Evolutionary conservation across 92 coral and sea anemone genomes (phyloP).

Genomic region (Scolanthus callimorphus): DNA sequence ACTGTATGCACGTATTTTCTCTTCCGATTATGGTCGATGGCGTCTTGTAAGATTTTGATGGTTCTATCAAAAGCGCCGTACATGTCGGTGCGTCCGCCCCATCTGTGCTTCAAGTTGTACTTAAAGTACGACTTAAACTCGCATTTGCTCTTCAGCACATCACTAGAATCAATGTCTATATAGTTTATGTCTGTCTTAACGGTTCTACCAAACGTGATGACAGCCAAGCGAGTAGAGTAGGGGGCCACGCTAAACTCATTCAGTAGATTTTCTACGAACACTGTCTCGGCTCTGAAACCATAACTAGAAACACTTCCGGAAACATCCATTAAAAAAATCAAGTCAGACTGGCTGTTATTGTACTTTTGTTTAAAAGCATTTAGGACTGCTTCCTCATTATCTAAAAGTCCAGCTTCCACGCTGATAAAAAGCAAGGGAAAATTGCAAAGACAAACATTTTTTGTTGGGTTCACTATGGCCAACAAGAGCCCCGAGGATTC

Average conservation of each 20-base stretch:
- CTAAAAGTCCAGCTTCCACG: slow-evolving; percentile 46
- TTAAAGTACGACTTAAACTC: slow-evolving; percentile 79
- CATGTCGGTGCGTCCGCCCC: slow-evolving; percentile 72
- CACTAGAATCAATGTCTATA: slow-evolving; percentile 70
- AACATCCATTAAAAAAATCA: slow-evolving; percentile 79
- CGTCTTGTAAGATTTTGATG: slow-evolving; percentile 34
- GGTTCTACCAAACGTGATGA: slow-evolving; percentile 69
- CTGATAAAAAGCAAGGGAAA: slow-evolving; percentile 9
- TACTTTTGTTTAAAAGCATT: slow-evolving; percentile 58
- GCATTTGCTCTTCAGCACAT: slow-evolving; percentile 74
- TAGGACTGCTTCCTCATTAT: slow-evolving; percentile 45
- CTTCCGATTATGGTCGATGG: slow-evolving; percentile 35
- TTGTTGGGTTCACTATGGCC: background rate
- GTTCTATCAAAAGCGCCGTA: slow-evolving; percentile 48
- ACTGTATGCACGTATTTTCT: slow-evolving; percentile 82
- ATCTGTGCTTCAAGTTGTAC: slow-evolving; percentile 61
- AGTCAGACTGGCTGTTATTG: slow-evolving; percentile 90
- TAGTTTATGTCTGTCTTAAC: slow-evolving; percentile 80
- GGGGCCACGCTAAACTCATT: slow-evolving; percentile 91
- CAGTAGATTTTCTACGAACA: slow-evolving; percentile 76
- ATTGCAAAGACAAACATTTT: too few relatives aligned
- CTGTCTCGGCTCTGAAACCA: slow-evolving; percentile 74
- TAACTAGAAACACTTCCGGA: slow-evolving; percentile 86
- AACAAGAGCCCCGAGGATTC: background rate
- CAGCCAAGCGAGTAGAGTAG: slow-evolving; percentile 83